A percentile compares a stretch with the other conserved stretches of the same genome.
These are phyloP conservation scores for Polydesmus complanatus DNA, from an alignment of 2,888 invertebrate species.

Conservation along the genomic window DNA sequence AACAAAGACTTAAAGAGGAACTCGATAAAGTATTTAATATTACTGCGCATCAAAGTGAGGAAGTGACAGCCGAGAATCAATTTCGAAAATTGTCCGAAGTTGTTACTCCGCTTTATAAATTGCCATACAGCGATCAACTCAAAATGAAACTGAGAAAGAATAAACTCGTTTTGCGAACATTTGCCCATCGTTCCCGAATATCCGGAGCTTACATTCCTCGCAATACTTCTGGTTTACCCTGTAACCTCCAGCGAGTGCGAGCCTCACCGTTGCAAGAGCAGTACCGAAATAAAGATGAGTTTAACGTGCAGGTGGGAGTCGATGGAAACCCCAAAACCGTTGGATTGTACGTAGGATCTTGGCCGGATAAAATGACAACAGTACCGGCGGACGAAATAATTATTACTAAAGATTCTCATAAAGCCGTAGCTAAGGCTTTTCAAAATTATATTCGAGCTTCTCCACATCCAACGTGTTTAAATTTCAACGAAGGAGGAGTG, in stretches of 20 bases:
- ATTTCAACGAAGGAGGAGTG: constrained; percentile 35
- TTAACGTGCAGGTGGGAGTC: constrained; percentile 29
- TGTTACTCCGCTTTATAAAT: constrained; percentile 31
- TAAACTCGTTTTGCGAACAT: constrained; percentile 19
- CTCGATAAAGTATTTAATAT: background rate
- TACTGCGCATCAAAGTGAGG: background rate
- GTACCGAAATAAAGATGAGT: constrained; percentile 31
- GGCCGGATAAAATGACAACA: constrained; percentile 24
- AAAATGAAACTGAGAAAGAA: constrained; percentile 25
- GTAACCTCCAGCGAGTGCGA: background rate
- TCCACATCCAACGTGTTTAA: constrained; percentile 31
- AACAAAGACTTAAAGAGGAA: background rate
- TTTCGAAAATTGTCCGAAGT: constrained; percentile 25
- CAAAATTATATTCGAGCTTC: constrained; percentile 32
- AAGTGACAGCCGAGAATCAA: constrained; percentile 1
- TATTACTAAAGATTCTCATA: constrained; percentile 29
- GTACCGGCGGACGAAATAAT: constrained; percentile 27
- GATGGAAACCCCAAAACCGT: constrained; percentile 33
- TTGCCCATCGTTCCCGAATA: constrained; percentile 20
- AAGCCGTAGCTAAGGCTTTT: constrained; percentile 25
- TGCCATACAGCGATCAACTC: constrained; percentile 32
- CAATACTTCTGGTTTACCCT: background rate
- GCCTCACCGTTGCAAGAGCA: background rate
- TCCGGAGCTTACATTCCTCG: constrained; percentile 16
- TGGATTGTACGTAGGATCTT: constrained; percentile 30